Percentiles rank a stretch among this genome's conserved stretches.
These are phyloP conservation scores for Lepidurus couesii DNA, from an alignment of 1,140 invertebrate genomes.

Conservation along the genomic window DNA sequence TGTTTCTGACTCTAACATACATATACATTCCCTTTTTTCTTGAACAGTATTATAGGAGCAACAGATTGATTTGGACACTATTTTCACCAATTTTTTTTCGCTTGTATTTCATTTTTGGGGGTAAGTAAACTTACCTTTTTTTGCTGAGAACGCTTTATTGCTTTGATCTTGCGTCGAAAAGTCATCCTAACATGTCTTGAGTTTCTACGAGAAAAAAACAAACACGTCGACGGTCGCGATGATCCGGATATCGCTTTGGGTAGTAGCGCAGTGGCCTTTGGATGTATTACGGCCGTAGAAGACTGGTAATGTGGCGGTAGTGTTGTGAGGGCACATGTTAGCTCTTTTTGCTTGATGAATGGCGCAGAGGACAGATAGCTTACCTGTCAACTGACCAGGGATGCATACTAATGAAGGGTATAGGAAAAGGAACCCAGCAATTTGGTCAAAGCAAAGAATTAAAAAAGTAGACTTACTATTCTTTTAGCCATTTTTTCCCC, in stretches of 20 bases:
- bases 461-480: not conserved
- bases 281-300: not conserved
- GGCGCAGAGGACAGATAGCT: conserved; percentile 13
- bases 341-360: conserved; percentile 22
- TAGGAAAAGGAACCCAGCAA: not conserved
- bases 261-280: not conserved
- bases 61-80: not conserved
- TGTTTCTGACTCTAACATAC: conserved; percentile 5
- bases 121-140: no score
- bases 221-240: no score
- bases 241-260: no score
- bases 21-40: not conserved
- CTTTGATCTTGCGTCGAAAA: no score
- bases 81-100: not conserved
- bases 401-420: conserved; percentile 4
- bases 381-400: conserved; percentile 17
- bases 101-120: no score
- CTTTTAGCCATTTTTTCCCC: not conserved
- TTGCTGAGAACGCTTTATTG: no score
- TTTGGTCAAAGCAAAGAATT: not conserved
- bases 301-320: conserved; percentile 15
- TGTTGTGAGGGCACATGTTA: conserved; percentile 14
- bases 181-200: no score
- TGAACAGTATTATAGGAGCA: not conserved
- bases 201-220: no score